A percentile compares a stretch with the other conserved stretches of the same genome.
These are phyloP conservation scores for Chesias legatella DNA, from an alignment of 2,888 invertebrate species.

Conservation along the genomic window DNA sequence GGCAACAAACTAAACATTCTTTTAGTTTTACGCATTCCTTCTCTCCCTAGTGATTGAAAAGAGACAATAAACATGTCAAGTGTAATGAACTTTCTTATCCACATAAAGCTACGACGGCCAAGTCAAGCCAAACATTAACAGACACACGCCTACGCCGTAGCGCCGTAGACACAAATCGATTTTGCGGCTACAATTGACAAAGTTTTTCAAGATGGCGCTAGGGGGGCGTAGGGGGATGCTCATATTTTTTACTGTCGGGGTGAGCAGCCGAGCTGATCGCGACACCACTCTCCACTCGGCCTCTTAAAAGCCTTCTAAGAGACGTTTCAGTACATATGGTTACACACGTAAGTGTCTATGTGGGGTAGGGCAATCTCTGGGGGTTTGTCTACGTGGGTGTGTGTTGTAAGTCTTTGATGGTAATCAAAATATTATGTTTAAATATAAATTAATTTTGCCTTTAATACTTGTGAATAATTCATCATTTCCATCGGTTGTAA, in stretches of 20 bases:
- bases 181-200: conserved; percentile 74
- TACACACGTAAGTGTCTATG: conserved; percentile 62
- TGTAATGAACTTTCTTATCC: no score
- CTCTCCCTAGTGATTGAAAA: no score
- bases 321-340: conserved; percentile 60
- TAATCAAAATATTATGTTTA: not conserved
- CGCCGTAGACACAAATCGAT: conserved; percentile 72
- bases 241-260: conserved; percentile 81
- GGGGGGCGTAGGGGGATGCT: conserved; percentile 63
- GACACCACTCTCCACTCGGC: conserved; percentile 77
- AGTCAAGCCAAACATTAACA: not conserved
- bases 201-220: conserved; percentile 77
- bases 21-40: no score
- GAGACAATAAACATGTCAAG: no score
- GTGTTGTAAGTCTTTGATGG: conserved; percentile 19
- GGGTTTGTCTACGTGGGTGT: conserved; percentile 21
- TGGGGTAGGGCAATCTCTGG: conserved; percentile 46
- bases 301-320: conserved; percentile 72
- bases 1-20: no score
- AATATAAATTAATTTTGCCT: no score
- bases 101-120: not conserved
- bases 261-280: conserved; percentile 79
- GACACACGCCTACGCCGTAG: conserved; percentile 33
- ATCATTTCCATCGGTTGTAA: no score
- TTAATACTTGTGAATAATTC: no score